Percentiles rank a stretch among this genome's conserved stretches.
These are phyloP conservation scores for Heptranchias perlo DNA, from an alignment of 2,113 vertebrate species.

Conservation along the genomic window DNA sequence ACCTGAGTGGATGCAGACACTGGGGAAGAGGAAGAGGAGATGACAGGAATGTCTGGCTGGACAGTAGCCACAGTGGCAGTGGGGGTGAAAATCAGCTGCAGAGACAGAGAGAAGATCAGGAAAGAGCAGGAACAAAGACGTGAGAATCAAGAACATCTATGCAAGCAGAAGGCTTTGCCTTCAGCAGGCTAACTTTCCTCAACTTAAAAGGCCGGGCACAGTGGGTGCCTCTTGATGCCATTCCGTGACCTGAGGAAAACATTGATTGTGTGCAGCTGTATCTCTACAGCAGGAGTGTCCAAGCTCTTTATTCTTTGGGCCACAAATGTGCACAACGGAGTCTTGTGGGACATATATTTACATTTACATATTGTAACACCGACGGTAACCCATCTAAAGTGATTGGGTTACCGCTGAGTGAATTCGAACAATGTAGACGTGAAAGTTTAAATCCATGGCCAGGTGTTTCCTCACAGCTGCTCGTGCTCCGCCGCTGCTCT, in stretches of 20 bases:
- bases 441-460: no score
- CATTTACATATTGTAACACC: background rate
- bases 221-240: background rate
- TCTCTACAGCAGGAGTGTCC: background rate
- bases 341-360: background rate
- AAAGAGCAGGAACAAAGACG: conserved; percentile 42
- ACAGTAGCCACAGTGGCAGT: conserved; percentile 83
- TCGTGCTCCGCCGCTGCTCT: no score
- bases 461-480: no score
- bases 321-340: background rate
- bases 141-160: conserved; percentile 22
- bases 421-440: no score
- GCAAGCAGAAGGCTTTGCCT: background rate
- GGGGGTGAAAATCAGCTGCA: conserved; percentile 88
- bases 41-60: conserved; percentile 83
- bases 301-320: background rate
- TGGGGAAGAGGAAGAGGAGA: conserved; percentile 71
- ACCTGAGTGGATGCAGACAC: conserved; percentile 82
- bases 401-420: no score
- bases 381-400: no score
- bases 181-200: background rate
- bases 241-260: background rate
- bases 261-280: no score
- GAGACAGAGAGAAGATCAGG: conserved; percentile 45
- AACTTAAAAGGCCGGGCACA: background rate